phyloP scores from a whole-genome alignment of 92 coral and sea anemone genomes.

The Phenganax stokvisi region DNA sequence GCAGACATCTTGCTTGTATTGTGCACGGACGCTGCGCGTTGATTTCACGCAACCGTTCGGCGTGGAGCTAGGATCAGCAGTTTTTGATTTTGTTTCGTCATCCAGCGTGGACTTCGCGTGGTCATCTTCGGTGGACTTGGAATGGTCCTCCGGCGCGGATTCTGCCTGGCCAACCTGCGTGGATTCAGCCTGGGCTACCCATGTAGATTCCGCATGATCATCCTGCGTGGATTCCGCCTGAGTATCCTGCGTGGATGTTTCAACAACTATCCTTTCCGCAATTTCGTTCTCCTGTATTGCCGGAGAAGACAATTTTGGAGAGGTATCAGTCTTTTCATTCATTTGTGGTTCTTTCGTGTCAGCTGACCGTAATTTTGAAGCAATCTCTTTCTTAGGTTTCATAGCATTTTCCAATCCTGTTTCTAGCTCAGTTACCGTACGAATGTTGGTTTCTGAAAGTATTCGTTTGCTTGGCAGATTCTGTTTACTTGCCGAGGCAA shows the following conservation, averaged over 20 bases:
- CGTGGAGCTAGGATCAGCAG: too few species aligned
- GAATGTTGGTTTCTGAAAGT: constrained; percentile 4
- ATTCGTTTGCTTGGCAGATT: neutral
- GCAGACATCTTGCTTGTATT: constrained; percentile 9
- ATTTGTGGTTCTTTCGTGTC: neutral
- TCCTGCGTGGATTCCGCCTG: neutral
- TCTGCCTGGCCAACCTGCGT: neutral
- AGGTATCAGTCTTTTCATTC: neutral
- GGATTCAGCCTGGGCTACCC: neutral
- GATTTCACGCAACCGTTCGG: neutral
- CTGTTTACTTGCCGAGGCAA: neutral
- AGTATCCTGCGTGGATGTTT: neutral
- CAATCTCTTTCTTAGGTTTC: neutral
- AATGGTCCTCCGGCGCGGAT: neutral
- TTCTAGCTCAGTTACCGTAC: neutral
- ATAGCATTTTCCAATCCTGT: neutral
- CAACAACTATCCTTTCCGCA: neutral
- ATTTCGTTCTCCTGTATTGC: neutral
- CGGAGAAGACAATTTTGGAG: neutral
- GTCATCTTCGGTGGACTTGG: too few species aligned
- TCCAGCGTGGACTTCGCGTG: too few species aligned
- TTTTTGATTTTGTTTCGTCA: too few species aligned
- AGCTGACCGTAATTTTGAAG: neutral
- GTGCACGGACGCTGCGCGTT: neutral
- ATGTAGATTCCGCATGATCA: neutral